phyloP scores from a whole-genome alignment of 2,888 invertebrate genomes.

The Aricia artaxerxes region DNA sequence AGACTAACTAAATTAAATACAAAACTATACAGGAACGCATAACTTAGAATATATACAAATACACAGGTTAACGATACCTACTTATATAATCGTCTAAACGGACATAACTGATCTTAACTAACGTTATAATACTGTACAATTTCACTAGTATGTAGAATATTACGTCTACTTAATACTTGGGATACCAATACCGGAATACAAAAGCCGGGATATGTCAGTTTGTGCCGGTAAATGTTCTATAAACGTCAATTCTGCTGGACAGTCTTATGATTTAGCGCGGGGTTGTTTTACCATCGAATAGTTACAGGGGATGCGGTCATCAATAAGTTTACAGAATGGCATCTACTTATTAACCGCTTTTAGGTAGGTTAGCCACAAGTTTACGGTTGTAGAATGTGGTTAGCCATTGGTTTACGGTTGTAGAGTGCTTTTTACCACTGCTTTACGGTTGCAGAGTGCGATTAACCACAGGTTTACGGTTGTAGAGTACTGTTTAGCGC shows the following conservation, averaged over 20 bases:
- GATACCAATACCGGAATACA: conserved; percentile 67
- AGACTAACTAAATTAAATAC: conserved; percentile 55
- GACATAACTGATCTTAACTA: conserved; percentile 66
- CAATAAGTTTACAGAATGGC: background rate
- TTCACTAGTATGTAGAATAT: conserved; percentile 75
- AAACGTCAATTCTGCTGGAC: conserved; percentile 76
- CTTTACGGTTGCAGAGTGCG: background rate
- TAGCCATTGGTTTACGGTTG: background rate
- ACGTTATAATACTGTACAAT: conserved; percentile 80
- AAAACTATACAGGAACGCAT: conserved; percentile 76
- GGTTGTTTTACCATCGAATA: conserved; percentile 46
- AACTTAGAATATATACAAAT: conserved; percentile 78
- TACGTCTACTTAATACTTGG: conserved; percentile 59
- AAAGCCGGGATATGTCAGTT: conserved; percentile 65
- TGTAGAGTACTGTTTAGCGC: background rate
- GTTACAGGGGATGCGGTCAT: background rate
- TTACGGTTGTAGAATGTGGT: background rate
- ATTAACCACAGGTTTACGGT: background rate
- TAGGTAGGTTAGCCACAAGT: background rate
- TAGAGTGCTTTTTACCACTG: background rate
- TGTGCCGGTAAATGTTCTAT: conserved; percentile 51
- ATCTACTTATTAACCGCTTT: background rate
- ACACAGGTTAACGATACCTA: conserved; percentile 74
- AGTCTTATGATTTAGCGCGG: conserved; percentile 69
- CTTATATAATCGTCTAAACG: conserved; percentile 66